These are phyloP conservation scores for Phaonia tiefii DNA, from an alignment of 2,888 invertebrate genomes.

Conservation along the genomic window DNA sequence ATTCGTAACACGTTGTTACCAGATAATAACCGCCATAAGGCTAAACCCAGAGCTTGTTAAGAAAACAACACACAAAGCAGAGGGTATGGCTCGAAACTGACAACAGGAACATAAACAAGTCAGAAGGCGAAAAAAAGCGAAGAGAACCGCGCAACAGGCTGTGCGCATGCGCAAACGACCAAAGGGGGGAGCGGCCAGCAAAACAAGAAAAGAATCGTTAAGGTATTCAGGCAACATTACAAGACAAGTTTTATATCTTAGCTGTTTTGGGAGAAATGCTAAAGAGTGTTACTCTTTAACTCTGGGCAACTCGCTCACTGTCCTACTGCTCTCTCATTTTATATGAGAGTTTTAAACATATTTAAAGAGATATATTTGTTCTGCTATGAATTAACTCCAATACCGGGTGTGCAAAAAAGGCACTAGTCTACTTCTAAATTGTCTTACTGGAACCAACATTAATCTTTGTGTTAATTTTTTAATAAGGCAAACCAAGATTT, in stretches of 20 bases:
- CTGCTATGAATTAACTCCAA: slow-evolving; percentile 4
- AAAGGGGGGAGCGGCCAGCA: background rate
- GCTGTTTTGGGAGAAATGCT: too few relatives aligned
- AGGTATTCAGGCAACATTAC: slow-evolving; percentile 21
- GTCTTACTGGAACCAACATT: too few relatives aligned
- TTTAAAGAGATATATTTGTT: background rate
- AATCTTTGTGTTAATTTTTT: too few relatives aligned
- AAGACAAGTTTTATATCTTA: slow-evolving; percentile 15
- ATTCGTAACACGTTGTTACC: slow-evolving; percentile 80
- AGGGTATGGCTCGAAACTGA: slow-evolving; percentile 32
- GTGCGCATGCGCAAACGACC: slow-evolving; percentile 4
- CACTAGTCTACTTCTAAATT: too few relatives aligned
- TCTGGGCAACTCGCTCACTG: too few relatives aligned
- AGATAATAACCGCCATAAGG: slow-evolving; percentile 73
- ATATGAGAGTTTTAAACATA: too few relatives aligned
- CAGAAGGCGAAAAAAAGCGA: slow-evolving; percentile 19
- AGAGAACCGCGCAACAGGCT: slow-evolving; percentile 17
- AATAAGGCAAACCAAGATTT: too few relatives aligned
- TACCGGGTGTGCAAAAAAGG: background rate
- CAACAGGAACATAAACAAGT: slow-evolving; percentile 39
- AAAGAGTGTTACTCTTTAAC: too few relatives aligned
- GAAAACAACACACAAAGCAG: slow-evolving; percentile 27
- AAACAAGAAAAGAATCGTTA: background rate
- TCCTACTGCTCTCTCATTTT: background rate
- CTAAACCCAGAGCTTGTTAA: slow-evolving; percentile 65